Percentiles rank a stretch among this genome's conserved stretches.
These are phyloP conservation scores for Nothoprocta perdicaria DNA, from an alignment of 2,113 vertebrate species.

Conservation along the genomic window DNA sequence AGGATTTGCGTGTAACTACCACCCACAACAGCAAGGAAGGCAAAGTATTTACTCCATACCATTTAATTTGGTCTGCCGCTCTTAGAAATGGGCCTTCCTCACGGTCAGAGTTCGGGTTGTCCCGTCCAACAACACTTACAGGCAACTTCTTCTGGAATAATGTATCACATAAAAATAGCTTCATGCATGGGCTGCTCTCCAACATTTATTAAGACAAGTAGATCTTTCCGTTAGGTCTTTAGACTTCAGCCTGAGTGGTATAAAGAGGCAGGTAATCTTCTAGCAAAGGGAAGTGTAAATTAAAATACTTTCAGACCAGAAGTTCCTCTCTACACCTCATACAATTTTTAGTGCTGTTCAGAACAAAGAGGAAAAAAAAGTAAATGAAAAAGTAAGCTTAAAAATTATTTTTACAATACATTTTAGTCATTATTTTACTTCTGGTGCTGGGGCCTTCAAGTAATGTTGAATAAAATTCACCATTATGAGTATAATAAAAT, in stretches of 20 bases:
- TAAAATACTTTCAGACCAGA: not conserved
- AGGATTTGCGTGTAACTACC: not conserved
- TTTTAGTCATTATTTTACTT: not conserved
- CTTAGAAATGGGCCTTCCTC: not conserved
- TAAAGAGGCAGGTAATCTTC: not conserved
- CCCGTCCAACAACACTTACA: not conserved
- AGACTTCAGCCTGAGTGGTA: not conserved
- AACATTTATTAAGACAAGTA: not conserved
- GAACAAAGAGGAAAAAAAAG: not conserved
- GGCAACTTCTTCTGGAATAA: not conserved
- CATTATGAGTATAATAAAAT: not conserved
- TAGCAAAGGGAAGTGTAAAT: not conserved
- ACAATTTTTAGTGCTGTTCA: not conserved
- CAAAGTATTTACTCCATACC: not conserved
- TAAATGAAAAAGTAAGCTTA: not conserved
- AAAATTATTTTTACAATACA: not conserved
- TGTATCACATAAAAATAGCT: not conserved
- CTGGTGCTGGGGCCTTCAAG: not conserved
- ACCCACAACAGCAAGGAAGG: not conserved
- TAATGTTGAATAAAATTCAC: conserved; percentile 10
- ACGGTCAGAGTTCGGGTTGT: not conserved
- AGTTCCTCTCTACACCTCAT: not conserved
- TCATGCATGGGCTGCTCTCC: not conserved
- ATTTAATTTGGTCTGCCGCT: not conserved
- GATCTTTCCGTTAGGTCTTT: not conserved